Base-by-base conservation (phyloP, 2,113 vertebrate species). In the Camarhynchus parvulus region DNA sequence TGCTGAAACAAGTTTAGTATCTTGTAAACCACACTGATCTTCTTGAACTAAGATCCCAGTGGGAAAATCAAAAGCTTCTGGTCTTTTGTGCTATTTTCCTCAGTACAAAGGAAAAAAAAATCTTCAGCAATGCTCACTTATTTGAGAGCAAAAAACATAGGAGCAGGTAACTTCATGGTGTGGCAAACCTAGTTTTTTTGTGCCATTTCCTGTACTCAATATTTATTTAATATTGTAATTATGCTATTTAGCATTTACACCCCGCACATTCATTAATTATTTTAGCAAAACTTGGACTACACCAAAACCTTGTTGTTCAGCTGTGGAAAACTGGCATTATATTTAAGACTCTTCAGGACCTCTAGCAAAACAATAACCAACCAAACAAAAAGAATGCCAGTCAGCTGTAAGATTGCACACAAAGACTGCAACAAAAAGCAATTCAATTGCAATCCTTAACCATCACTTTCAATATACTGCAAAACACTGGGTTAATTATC, bases 401-500 rank as follows among this genome's bases (percentile, higher is more conserved):
- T 78, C 85, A 39, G 13, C n/a, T 59, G 5, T 27, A 59, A 92
- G 52, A 37, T 3, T 92, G 66, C 83, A 78, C 87, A 89, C 13
- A 69, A 1, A 63, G 31, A 70, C 28, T 53, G 55, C 46, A 89
- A 89, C 55, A 76, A 76, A 50, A 87, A 66, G 13, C 67, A 90
- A 90, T 27, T 94, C 47, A 90, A 74, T 39, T 41, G 24, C 69
- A 91, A 93, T 90, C 64, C 91, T 95, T 93, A 94, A 92, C 78
- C 22, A 92, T 81, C 22, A 67, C 46, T 79, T 85, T 50, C 72
- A 87, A 83, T 68, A 89, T 21, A 49, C 56, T 84, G 35, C 52
- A 52, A 95, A 89, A 87, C 33, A 89, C 25, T 68, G 55, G 47
- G 68, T 89, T 97, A 94, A 96, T 95, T 92, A 95, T 68, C 75